Base-by-base conservation (phyloP, 1,140 invertebrate genomes). In the Bradynema listronoti region DNA sequence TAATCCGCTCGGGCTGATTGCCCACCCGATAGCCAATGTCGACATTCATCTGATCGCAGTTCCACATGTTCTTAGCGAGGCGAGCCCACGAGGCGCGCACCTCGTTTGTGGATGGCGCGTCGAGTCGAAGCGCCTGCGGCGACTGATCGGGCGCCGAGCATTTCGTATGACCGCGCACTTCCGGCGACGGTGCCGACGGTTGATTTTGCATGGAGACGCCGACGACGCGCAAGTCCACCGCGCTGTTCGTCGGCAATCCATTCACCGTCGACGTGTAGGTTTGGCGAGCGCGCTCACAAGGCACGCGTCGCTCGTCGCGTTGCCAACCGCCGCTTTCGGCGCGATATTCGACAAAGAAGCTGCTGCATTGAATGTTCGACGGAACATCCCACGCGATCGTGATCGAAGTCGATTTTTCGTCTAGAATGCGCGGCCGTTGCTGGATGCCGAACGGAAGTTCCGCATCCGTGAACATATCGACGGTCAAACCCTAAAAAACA, bases 111-210 rank as follows among this genome's bases (percentile, higher is more conserved):
- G 75, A 72, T 39, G 74, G 74, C 34, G 74, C 59, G 53, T 77
- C 75, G 14, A 71, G 57, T 24, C 74, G 63, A 39, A 77, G 46
- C 39, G 58, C 73, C 56, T 77, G 74, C 39, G 74, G 74, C 2
- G 74, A 75, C 25, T 39, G 46, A 2, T 68, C 65, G 19, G 74
- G 76, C 22, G 76, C 63, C 32, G 73, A 72, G 50, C 74, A 77
- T 50, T 77, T 78, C 33, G 74, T 77, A 34, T 71, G 73, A 5
- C 63, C 74, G 47, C 73, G 58, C 42, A 72, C 76, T 66, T 78
- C 74, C 25, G 74, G 74, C 2, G 64, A 69, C 25, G 74, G 74
- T 41, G 58, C 59, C 33, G 60, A 60, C n/a, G 70, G 67, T 54
- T 75, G 67, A 47, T 78, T 78, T 16, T 68, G 61, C 22, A 56